Percentiles rank a stretch among this genome's conserved stretches.
Evolutionary conservation across 2,797 vertebrate genomes (phyloP).

Genomic region (Lycodopsis pacificus): DNA sequence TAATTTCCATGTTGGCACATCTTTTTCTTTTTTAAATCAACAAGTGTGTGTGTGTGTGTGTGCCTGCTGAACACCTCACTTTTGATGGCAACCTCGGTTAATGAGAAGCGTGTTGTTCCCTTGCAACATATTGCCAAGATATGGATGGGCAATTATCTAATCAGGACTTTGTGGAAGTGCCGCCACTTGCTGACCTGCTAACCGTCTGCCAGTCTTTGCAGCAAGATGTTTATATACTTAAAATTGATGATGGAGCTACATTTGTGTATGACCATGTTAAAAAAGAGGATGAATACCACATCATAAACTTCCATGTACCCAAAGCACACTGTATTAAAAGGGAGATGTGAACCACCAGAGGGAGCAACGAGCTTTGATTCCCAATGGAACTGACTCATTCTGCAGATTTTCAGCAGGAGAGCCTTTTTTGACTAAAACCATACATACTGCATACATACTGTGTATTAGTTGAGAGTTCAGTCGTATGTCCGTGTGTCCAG

Average conservation of each 20-base stretch:
- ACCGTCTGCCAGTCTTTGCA: conserved; percentile 62
- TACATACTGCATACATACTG: too few species aligned
- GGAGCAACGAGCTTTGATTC: conserved; percentile 66
- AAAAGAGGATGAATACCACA: not conserved
- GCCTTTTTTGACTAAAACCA: conserved; percentile 1
- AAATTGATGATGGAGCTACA: conserved; percentile 10
- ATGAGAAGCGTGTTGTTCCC: conserved; percentile 72
- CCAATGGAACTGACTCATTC: conserved; percentile 7
- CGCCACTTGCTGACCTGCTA: conserved; percentile 75
- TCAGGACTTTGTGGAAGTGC: conserved; percentile 78
- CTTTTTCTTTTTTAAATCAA: conserved; percentile 60
- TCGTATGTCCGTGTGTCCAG: conserved; percentile 8
- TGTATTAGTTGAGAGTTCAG: not conserved
- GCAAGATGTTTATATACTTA: conserved; percentile 39
- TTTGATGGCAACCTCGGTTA: conserved; percentile 59
- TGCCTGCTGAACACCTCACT: conserved; percentile 56
- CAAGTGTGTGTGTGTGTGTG: conserved; percentile 61
- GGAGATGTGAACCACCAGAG: conserved; percentile 66
- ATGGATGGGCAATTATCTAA: conserved; percentile 84
- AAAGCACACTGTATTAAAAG: conserved; percentile 35
- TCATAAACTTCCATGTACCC: conserved; percentile 11
- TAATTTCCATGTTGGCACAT: conserved; percentile 47
- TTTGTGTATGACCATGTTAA: not conserved
- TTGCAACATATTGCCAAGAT: conserved; percentile 79
- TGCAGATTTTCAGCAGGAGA: conserved; percentile 6